A percentile compares a stretch with the other conserved stretches of the same genome.
Evolutionary conservation across 2,888 invertebrate species (phyloP).

Genomic region (Apamea monoglypha): DNA sequence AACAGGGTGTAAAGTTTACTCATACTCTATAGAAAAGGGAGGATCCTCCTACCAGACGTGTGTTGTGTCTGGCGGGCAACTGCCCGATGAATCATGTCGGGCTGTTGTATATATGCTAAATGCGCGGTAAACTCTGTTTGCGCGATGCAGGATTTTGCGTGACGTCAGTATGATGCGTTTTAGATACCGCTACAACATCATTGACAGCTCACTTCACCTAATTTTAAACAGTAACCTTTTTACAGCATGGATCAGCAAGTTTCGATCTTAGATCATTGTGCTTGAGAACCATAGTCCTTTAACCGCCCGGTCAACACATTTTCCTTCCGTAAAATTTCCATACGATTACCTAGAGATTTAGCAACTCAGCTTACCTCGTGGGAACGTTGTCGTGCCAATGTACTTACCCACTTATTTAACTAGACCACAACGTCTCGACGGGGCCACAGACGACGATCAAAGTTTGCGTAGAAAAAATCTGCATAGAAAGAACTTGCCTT

Average conservation of each 20-base stretch:
- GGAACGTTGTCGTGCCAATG: background rate
- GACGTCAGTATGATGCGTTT: too few relatives aligned
- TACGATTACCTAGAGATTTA: constrained; percentile 9
- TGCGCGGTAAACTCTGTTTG: too few relatives aligned
- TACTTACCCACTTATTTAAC: constrained; percentile 42
- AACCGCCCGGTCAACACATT: background rate
- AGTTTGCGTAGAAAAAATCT: constrained; percentile 45
- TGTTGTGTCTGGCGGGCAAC: too few relatives aligned
- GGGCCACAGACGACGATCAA: constrained; percentile 37
- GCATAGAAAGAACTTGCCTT: constrained; percentile 12
- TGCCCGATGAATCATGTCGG: too few relatives aligned
- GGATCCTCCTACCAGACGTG: too few relatives aligned
- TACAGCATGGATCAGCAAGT: background rate
- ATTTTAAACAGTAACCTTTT: background rate
- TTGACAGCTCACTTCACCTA: background rate
- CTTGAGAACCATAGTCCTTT: background rate
- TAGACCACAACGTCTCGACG: constrained; percentile 19
- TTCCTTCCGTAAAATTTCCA: constrained; percentile 12
- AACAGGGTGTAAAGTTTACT: too few relatives aligned
- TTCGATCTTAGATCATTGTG: background rate
- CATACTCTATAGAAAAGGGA: too few relatives aligned
- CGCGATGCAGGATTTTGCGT: too few relatives aligned
- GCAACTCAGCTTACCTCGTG: constrained; percentile 9
- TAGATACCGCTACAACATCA: too few relatives aligned
- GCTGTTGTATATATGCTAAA: too few relatives aligned